These are phyloP conservation scores for Theristus sp. DNA, from an alignment of 2,888 invertebrate genomes.

Conservation along the genomic window DNA sequence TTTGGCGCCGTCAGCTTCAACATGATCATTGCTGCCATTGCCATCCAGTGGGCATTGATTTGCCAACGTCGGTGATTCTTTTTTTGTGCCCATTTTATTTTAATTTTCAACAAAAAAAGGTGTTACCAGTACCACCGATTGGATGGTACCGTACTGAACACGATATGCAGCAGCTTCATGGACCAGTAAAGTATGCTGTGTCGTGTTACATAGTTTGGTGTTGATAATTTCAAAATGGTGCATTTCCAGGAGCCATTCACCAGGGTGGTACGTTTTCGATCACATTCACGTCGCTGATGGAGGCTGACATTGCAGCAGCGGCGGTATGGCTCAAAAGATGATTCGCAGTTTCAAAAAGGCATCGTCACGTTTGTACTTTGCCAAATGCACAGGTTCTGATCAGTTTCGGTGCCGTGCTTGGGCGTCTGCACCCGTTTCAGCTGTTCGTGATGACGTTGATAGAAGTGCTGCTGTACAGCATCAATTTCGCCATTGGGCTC, in stretches of 20 bases:
- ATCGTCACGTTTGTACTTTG: conserved; percentile 35
- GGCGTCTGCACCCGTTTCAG: conserved; percentile 31
- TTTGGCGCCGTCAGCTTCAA: conserved; percentile 74
- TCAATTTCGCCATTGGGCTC: conserved; percentile 26
- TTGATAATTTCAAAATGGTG: too few relatives aligned
- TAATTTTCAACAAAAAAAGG: too few relatives aligned
- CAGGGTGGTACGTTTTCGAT: background rate
- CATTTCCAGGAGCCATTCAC: background rate
- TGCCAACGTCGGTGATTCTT: conserved; percentile 15
- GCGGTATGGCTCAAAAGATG: conserved; percentile 9
- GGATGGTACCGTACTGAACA: too few relatives aligned
- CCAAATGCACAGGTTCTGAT: conserved; percentile 36
- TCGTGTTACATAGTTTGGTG: too few relatives aligned
- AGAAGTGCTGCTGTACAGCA: conserved; percentile 28
- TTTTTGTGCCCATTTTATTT: too few relatives aligned
- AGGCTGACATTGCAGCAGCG: conserved; percentile 29
- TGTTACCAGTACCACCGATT: too few relatives aligned
- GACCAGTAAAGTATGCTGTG: too few relatives aligned
- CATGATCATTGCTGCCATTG: conserved; percentile 60
- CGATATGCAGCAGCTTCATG: too few relatives aligned
- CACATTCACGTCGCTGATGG: conserved; percentile 18
- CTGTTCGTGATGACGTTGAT: conserved; percentile 29
- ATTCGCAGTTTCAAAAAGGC: too few relatives aligned
- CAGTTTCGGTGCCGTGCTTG: conserved; percentile 33
- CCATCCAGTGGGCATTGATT: conserved; percentile 53